Evolutionary conservation across 2,888 invertebrate species (phyloP).

Genomic region (Pomacea canaliculata): DNA sequence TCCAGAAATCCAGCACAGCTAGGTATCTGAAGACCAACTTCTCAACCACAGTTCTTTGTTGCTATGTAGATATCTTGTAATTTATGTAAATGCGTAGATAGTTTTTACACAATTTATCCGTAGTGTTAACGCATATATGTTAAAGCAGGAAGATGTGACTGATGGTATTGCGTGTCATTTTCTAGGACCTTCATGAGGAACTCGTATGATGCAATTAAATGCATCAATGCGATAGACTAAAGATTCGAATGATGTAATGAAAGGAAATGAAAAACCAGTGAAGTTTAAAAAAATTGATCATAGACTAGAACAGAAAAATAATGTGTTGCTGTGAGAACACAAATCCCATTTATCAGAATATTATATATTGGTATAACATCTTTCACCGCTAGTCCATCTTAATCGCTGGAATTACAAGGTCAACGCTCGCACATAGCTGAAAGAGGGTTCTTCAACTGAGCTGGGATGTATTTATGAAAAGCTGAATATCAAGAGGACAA

Average conservation of each 20-base stretch:
- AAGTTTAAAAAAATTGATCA: too few species aligned
- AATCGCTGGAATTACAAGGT: slow-evolving; percentile 97
- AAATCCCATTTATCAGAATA: too few species aligned
- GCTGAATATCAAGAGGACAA: slow-evolving; percentile 94
- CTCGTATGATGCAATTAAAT: too few species aligned
- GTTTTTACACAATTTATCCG: background rate
- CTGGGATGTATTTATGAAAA: slow-evolving; percentile 84
- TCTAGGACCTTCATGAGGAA: background rate
- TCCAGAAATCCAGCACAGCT: slow-evolving; percentile 91
- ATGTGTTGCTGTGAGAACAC: too few species aligned
- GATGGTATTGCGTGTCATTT: background rate
- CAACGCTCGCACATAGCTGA: slow-evolving; percentile 90
- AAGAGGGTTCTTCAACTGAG: slow-evolving; percentile 95
- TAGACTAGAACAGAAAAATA: too few species aligned
- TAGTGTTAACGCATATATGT: background rate
- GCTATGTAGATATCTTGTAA: slow-evolving; percentile 85
- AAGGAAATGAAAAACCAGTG: too few species aligned
- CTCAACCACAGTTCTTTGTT: slow-evolving; percentile 93
- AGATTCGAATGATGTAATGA: too few species aligned
- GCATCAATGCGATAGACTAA: too few species aligned
- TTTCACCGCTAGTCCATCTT: slow-evolving; percentile 52
- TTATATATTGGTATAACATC: too few species aligned
- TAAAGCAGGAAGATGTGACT: background rate
- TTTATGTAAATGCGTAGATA: background rate
- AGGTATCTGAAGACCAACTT: slow-evolving; percentile 92